Percentiles rank a stretch among this genome's conserved stretches.
Conservation (phyloP, 2,113 vertebrate species). For the Platycercus adscitus region DNA sequence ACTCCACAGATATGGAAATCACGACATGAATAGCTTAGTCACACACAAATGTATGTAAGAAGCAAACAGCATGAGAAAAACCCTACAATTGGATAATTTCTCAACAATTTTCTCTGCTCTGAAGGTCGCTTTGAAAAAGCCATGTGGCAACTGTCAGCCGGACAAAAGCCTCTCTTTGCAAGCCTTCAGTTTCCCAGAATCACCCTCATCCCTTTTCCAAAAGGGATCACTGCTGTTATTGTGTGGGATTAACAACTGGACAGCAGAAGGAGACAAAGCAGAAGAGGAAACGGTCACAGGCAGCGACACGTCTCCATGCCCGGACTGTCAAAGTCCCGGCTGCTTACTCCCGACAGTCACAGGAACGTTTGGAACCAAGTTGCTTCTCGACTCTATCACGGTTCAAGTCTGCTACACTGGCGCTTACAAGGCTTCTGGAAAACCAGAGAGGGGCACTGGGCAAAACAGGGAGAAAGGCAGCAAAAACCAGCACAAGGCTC, state of each 20-base stretch:
- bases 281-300: background rate
- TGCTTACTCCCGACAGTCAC: background rate
- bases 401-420: background rate
- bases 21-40: background rate
- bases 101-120: slow-evolving; percentile 33
- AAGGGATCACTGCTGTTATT: background rate
- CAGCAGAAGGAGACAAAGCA: background rate
- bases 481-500: background rate
- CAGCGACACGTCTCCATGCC: background rate
- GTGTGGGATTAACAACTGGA: background rate
- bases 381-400: background rate
- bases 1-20: background rate
- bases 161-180: slow-evolving; percentile 35
- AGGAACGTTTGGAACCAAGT: background rate
- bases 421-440: background rate
- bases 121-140: slow-evolving; percentile 37
- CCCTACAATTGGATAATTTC: slow-evolving; percentile 18
- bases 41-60: background rate
- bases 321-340: background rate
- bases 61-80: background rate
- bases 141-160: slow-evolving; percentile 18
- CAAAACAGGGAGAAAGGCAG: background rate
- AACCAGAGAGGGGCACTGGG: background rate
- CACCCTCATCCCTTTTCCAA: background rate
- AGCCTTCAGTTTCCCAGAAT: background rate